Base-by-base conservation (phyloP, 2,888 invertebrate genomes). In the Drosophila hamatofila region DNA sequence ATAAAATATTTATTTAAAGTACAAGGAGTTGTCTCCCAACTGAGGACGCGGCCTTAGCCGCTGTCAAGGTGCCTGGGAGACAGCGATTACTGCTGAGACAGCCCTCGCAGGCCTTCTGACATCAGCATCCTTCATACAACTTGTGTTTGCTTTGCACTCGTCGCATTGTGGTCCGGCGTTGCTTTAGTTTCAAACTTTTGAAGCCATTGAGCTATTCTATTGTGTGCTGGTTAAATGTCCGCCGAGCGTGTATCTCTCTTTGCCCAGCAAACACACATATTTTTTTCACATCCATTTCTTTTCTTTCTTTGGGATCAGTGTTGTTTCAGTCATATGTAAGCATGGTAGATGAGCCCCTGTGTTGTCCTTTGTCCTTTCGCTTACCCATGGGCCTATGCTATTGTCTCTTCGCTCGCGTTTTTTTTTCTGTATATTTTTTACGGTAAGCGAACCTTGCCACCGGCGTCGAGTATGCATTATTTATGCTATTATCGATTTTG, bases 401-500 rank as follows among this genome's bases (percentile, higher is more conserved):
- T 86, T 88, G 88, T 90, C 80, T 84, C 73, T 67, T 51, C 49
- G 68, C 51, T 46, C 59, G 49, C 62, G 41, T n/a, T 49, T 48
- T 41, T 59, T 62, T 61, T 49, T 55, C 16, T 7, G 21, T 21
- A 33, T 61, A n/a, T 39, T 70, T 62, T 42, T 59, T 57, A 39
- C 44, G 72, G 55, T 55, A 55, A 51, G 48, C 48, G 37, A 63
- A 51, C 70, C 42, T 61, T 58, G 56, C 42, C 55, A 62, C 51
- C 59, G 63, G 64, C 66, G 63, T 56, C 60, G 66, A 69, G 72
- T 68, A 77, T 83, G 87, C 84, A 90, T 87, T 90, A 87, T 87
- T 80, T 87, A 90, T 89, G 89, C 76, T 80, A 77, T 84, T 89
- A 87, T 87, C 70, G 87, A 87, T 87, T 87, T 87, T 89, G 55